phyloP scores from a whole-genome alignment of 2,888 invertebrate species.

The Eupithecia dodoneata region DNA sequence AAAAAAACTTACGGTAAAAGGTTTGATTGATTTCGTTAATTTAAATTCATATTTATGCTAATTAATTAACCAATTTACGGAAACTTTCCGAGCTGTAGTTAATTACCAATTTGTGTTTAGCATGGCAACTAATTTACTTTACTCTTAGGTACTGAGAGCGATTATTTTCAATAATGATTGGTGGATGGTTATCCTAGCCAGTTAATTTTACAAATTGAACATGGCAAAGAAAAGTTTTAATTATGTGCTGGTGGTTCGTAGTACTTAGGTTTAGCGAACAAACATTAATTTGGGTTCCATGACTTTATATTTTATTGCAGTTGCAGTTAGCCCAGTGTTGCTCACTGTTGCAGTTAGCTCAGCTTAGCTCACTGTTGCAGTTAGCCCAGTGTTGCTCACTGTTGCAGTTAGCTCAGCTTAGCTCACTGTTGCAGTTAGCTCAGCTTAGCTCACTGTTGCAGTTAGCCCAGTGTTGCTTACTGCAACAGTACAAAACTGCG shows the following conservation, averaged over 20 bases:
- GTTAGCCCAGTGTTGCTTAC: too few relatives aligned
- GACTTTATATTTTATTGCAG: too few relatives aligned
- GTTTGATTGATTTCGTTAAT: not conserved
- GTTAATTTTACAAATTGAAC: not conserved
- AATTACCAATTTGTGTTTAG: not conserved
- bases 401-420: too few relatives aligned
- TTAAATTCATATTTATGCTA: not conserved
- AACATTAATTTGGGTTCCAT: not conserved
- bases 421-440: too few relatives aligned
- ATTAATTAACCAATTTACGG: not conserved
- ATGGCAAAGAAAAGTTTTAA: not conserved
- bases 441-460: too few relatives aligned
- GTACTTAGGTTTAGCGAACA: not conserved
- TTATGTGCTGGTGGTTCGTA: not conserved
- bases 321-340: too few relatives aligned
- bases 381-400: too few relatives aligned
- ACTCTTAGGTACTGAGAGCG: not conserved
- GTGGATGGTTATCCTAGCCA: not conserved
- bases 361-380: too few relatives aligned
- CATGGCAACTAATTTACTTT: not conserved
- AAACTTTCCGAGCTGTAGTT: not conserved
- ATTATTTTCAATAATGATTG: not conserved
- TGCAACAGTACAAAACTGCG: too few relatives aligned
- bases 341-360: too few relatives aligned
- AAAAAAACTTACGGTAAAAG: not conserved